Evolutionary conservation across 2,888 invertebrate genomes (phyloP), one percentile per base, ranked within the genome.

Genomic region (Drosophila diplacantha): DNA sequence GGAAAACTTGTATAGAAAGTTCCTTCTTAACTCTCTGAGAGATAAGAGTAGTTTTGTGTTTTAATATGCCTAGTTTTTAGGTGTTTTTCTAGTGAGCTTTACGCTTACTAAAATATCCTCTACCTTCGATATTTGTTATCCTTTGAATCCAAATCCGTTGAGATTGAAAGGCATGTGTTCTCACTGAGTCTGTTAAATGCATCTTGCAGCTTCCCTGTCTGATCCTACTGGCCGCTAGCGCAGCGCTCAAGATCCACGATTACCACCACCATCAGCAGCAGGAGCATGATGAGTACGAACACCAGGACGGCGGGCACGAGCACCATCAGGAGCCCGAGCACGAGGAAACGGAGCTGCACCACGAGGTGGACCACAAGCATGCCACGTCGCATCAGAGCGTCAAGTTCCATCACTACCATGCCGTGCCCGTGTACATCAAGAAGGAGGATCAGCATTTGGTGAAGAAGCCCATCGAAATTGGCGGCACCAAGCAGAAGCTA

Each of bases 341-440:
- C 34, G 87, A 87, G 60, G 91, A 91, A 63, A 87, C 88, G 16
- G 89, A 88, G 62, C 90, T 91, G 75, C 91, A 91, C 72, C 91
- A 91, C 63, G 90, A 91, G 68, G 89, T 92, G 32, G 91, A 92
- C 70, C 91, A 92, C 74, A 91, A 92, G 72, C 92, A 92, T 78
- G 92, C 92, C 31, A 92, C 92, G 71, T 92, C 92, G 39, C 93
- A 93, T 81, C 93, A 93, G 86, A 92, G 91, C 59, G 91, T 93
- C 72, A 92, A 92, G 76, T 91, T 93, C 72, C 92, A 92, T 84
- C 93, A 93, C 83, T 93, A 91, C 89, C 93, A 93, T 79, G 90
- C 93, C 1, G 92, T 93, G 2, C 93, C 93, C 2, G 92, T 92
- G 0, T 92, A 92, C 86, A 90, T 92, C 7, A 92, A 92, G 88